Evolutionary conservation across 64 coral and sea anemone genomes (phyloP).

Genomic region (Catalaphyllia jardinei): DNA sequence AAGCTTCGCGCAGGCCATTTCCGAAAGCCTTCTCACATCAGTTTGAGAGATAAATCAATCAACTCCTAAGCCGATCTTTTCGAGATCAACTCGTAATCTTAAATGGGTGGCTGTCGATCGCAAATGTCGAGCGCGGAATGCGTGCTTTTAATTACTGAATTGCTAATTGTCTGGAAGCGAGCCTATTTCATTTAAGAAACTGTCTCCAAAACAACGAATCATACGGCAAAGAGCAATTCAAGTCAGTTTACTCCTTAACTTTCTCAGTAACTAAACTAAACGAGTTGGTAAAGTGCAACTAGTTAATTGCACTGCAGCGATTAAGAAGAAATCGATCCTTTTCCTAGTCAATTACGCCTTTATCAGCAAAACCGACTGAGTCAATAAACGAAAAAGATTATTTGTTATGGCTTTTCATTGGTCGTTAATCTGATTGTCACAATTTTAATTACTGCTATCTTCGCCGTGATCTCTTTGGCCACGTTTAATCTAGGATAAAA

Average conservation of each 20-base stretch:
- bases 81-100: constrained; percentile 48
- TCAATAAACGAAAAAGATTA: constrained; percentile 73
- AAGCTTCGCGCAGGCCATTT: not conserved
- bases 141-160: constrained; percentile 11
- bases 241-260: not conserved
- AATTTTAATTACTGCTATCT: constrained; percentile 87
- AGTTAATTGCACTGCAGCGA: constrained; percentile 13
- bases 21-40: constrained; percentile 23
- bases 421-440: constrained; percentile 76
- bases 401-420: constrained; percentile 74
- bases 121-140: constrained; percentile 31
- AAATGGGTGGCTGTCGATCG: constrained; percentile 15
- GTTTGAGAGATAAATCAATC: constrained; percentile 35
- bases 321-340: constrained; percentile 49
- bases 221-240: not conserved
- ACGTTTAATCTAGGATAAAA: constrained; percentile 66
- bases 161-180: constrained; percentile 5
- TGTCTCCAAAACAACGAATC: not conserved
- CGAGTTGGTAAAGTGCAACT: not conserved
- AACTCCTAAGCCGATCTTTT: constrained; percentile 19
- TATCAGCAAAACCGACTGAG: constrained; percentile 60
- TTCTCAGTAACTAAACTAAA: not conserved
- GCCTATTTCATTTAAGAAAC: not conserved
- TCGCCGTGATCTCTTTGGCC: constrained; percentile 57
- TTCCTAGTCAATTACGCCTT: constrained; percentile 15